A percentile compares a stretch with the other conserved stretches of the same genome.
phyloP scores from a whole-genome alignment of 2,888 invertebrate species.

The Linyphia triangularis region DNA sequence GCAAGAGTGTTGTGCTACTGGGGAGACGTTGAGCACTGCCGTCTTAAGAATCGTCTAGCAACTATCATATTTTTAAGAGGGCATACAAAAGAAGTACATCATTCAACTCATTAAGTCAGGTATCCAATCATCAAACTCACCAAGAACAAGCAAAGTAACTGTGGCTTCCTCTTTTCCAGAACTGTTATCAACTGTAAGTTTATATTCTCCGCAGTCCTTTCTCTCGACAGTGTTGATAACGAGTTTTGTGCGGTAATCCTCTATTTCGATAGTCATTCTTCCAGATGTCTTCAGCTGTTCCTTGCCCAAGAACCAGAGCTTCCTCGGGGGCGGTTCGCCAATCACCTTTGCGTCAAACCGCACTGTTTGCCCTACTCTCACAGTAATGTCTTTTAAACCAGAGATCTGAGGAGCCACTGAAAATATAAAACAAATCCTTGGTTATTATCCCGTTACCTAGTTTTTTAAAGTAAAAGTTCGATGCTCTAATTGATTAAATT shows the following conservation, averaged over 20 bases:
- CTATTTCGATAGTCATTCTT: constrained; percentile 82
- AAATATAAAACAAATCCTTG: too few relatives aligned
- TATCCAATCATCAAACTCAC: constrained; percentile 25
- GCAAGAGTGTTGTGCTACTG: too few relatives aligned
- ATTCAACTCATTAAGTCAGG: too few relatives aligned
- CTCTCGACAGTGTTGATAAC: constrained; percentile 91
- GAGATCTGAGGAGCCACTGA: constrained; percentile 86
- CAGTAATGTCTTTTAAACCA: constrained; percentile 80
- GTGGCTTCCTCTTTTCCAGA: constrained; percentile 93
- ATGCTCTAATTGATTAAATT: too few relatives aligned
- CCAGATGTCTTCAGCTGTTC: constrained; percentile 79
- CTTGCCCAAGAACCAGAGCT: constrained; percentile 90
- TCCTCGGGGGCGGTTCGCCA: constrained; percentile 87
- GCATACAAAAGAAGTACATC: too few relatives aligned
- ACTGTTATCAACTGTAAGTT: constrained; percentile 91
- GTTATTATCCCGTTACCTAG: too few relatives aligned
- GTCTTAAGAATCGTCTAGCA: too few relatives aligned
- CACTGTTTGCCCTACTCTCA: constrained; percentile 81
- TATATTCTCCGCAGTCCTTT: constrained; percentile 93
- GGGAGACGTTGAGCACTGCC: too few relatives aligned
- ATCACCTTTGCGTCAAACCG: constrained; percentile 81
- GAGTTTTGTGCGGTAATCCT: constrained; percentile 92
- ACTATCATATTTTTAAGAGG: too few relatives aligned
- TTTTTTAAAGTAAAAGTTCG: too few relatives aligned
- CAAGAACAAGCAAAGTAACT: constrained; percentile 91